Evolutionary conservation across 1,140 invertebrate genomes (phyloP).

Genomic region (Gryllus bimaculatus): DNA sequence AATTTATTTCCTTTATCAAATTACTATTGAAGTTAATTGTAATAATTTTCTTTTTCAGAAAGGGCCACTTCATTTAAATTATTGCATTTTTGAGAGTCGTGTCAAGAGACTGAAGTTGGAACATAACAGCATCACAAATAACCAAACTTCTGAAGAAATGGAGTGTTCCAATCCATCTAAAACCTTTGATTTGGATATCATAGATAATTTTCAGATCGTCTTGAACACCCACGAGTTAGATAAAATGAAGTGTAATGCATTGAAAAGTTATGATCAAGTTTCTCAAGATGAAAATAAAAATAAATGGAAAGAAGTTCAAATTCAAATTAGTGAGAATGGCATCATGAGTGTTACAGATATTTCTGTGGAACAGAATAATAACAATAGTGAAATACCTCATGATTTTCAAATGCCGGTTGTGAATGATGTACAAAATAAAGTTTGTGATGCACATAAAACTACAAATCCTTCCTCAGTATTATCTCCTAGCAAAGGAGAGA

Average conservation of each 20-base stretch:
- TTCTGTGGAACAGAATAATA: constrained; percentile 7
- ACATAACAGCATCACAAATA: too few relatives aligned
- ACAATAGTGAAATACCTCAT: not conserved
- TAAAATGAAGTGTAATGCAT: not conserved
- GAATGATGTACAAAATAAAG: too few relatives aligned
- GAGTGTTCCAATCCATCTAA: constrained; percentile 27
- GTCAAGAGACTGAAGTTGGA: constrained; percentile 40
- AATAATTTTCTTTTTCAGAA: constrained; percentile 35
- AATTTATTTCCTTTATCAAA: not conserved
- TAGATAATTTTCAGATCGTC: constrained; percentile 15
- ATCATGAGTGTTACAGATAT: constrained; percentile 54
- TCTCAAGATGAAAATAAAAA: constrained; percentile 32
- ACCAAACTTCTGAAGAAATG: not conserved
- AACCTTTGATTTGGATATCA: not conserved
- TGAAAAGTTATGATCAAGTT: not conserved
- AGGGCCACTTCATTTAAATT: constrained; percentile 47
- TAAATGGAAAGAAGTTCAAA: constrained; percentile 55
- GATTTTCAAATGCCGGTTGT: not conserved
- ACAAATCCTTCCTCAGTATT: too few relatives aligned
- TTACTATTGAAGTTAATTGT: not conserved
- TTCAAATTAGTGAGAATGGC: constrained; percentile 58
- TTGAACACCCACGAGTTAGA: constrained; percentile 11
- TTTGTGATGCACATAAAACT: too few relatives aligned
- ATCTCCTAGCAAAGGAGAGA: too few relatives aligned
- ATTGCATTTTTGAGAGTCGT: constrained; percentile 49